A percentile compares a stretch with the other conserved stretches of the same genome.
These are phyloP conservation scores for Macaca nemestrina DNA, from an alignment of 2,113 vertebrate species.

Conservation along the genomic window DNA sequence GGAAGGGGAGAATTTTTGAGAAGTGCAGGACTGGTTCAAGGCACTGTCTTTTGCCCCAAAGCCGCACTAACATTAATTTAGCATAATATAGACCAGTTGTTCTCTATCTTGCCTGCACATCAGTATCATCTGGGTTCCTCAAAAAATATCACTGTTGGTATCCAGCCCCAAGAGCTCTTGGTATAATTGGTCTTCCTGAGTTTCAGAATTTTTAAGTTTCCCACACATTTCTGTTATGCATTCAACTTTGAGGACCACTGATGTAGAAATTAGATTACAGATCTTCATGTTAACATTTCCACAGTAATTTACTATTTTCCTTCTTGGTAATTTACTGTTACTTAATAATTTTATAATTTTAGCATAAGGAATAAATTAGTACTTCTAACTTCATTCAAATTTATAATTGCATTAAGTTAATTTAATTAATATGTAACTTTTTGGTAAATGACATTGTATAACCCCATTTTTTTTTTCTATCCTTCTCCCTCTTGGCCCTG, in stretches of 20 bases:
- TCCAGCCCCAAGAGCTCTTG: background rate
- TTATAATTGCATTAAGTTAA: background rate
- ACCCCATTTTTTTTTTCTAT: background rate
- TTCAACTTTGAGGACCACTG: background rate
- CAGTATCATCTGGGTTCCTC: background rate
- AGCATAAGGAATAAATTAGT: conserved; percentile 2
- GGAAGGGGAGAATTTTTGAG: background rate
- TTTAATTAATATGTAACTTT: background rate
- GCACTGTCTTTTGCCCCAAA: background rate
- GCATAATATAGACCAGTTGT: background rate
- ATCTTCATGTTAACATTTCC: background rate
- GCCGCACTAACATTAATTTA: background rate
- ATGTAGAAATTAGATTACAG: background rate
- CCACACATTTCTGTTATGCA: background rate
- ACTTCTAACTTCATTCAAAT: conserved; percentile 20
- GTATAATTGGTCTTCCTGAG: background rate
- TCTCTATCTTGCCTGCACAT: background rate
- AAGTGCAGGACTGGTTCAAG: background rate
- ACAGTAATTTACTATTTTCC: conserved; percentile 7
- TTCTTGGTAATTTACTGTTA: conserved; percentile 7
- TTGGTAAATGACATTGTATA: background rate
- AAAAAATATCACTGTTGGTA: background rate
- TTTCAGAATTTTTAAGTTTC: background rate
- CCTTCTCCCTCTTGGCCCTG: background rate
- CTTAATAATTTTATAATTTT: conserved; percentile 23